Percentiles rank a stretch among this genome's conserved stretches.
These are phyloP conservation scores for Chunga burmeisteri DNA, from an alignment of 2,113 vertebrate genomes.

Conservation along the genomic window DNA sequence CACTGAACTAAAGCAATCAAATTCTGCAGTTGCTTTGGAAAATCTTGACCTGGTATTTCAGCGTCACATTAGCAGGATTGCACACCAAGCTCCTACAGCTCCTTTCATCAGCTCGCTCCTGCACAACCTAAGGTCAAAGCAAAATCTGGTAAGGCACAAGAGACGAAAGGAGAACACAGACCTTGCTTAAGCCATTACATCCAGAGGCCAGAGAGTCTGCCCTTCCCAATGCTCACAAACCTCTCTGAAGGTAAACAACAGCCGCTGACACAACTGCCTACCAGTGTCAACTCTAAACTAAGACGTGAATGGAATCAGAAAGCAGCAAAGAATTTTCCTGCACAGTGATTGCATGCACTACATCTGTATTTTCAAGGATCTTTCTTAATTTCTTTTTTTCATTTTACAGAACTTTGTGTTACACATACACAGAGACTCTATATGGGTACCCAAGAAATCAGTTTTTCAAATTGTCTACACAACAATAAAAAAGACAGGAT, in stretches of 20 bases:
- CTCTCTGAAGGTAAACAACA: background rate
- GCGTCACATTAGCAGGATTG: background rate
- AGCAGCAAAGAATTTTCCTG: background rate
- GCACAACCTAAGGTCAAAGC: background rate
- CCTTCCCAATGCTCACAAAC: background rate
- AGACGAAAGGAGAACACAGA: background rate
- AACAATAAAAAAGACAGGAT: background rate
- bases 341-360: background rate
- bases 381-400: background rate
- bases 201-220: background rate
- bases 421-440: background rate
- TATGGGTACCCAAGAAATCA: background rate
- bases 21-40: background rate
- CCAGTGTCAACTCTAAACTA: background rate
- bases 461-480: background rate
- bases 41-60: conserved; percentile 6
- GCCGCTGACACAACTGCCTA: background rate
- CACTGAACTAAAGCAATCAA: background rate
- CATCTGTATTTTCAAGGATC: background rate
- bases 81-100: background rate
- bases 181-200: background rate
- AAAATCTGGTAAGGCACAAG: background rate
- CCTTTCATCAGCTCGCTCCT: background rate
- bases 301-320: background rate
- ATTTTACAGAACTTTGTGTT: background rate